Evolutionary conservation across 2,797 vertebrate species (phyloP), one percentile per base, ranked within the genome.

Genomic region (Sebastes itinus): DNA sequence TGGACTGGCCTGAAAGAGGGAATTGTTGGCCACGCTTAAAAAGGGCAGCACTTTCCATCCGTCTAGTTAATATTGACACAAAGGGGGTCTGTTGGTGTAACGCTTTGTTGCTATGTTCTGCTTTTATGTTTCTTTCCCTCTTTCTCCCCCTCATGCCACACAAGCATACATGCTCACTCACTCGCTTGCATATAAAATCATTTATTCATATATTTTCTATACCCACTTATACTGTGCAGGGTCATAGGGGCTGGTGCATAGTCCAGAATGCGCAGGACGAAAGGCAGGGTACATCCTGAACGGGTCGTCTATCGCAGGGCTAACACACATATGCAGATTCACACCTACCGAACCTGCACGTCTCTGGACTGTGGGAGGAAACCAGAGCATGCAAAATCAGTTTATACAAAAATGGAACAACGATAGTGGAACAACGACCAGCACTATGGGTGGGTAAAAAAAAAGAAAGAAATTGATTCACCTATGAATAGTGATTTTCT

Each of bases 21-120:
- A 90, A 87, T 86, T 92, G 91, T 93, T 89, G 91, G 92, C 89
- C 71, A 81, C 30, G 62, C 82, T 91, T 90, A 80, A 91, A 88
- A 91, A 92, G 87, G 87, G 74, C 88, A 92, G 89, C 80, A 71
- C 81, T 91, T 93, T 92, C 86, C 88, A 87, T 80, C 81, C 72
- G 54, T 87, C 89, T 82, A 79, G 85, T 91, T 91, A 88, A 92
- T 88, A 85, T 75, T 88, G 84, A 91, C 88, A 90, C 85, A 90
- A 87, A 85, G 77, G 60, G 81, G 75, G 70, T 89, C 59, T 82
- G 77, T 63, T 72, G 67, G 66, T 75, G 67, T 75, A 81, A 38
- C 1, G 6, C 52, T 83, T 78, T 85, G 69, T 78, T 78, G 70
- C 52, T 33, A 23, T 56, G 38, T 54, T 78, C 10, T 59, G 30